phyloP scores from a whole-genome alignment of 2,888 invertebrate species.

The Caenorhabditis macrosperma region DNA sequence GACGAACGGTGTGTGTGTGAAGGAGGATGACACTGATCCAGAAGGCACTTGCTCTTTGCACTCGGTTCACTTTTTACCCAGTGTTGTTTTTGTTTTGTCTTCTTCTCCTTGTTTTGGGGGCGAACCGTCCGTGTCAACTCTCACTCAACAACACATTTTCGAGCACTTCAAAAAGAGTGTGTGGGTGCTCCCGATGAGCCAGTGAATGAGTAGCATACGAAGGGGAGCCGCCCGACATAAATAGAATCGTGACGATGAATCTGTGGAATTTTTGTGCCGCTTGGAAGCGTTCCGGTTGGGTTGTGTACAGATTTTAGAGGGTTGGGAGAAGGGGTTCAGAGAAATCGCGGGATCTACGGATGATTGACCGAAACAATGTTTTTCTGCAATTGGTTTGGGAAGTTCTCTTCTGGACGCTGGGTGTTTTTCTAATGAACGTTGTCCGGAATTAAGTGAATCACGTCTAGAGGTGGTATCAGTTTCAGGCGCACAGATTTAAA shows the following conservation, averaged over 20 bases:
- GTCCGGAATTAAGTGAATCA: too few relatives aligned
- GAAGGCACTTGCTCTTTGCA: slow-evolving; percentile 18
- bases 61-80: slow-evolving; percentile 3
- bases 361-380: too few relatives aligned
- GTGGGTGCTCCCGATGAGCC: slow-evolving; percentile 31
- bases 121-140: not conserved
- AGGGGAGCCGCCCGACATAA: slow-evolving; percentile 3
- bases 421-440: too few relatives aligned
- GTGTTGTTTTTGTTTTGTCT: not conserved
- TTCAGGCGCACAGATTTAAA: too few relatives aligned
- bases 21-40: not conserved
- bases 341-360: too few relatives aligned
- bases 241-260: slow-evolving; percentile 19
- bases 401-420: too few relatives aligned
- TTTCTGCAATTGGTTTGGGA: too few relatives aligned
- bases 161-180: slow-evolving; percentile 6
- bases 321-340: not conserved
- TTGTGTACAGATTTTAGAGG: not conserved
- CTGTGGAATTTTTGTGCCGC: not conserved
- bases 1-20: too few relatives aligned
- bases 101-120: slow-evolving; percentile 1
- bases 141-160: slow-evolving; percentile 1
- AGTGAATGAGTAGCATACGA: not conserved
- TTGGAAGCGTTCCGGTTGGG: not conserved
- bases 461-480: too few relatives aligned